Conservation (phyloP, 2,113 vertebrate species). For the Podarcis muralis region DNA sequence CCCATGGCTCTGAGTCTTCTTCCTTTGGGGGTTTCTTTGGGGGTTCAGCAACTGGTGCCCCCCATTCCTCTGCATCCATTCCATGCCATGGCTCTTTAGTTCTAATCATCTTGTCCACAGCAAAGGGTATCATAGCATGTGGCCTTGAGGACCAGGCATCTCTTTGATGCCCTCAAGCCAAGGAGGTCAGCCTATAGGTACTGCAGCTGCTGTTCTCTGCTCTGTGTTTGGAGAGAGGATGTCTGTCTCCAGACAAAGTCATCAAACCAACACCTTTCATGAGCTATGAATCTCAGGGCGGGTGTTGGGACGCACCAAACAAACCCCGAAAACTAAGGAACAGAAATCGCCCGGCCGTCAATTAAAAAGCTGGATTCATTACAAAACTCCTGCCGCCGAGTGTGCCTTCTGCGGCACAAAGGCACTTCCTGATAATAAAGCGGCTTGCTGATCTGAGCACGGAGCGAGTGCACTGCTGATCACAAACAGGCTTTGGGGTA, state of each 20-base stretch:
- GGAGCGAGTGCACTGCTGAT: neutral
- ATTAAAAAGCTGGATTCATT: conserved; percentile 41
- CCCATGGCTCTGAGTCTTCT: too few species aligned
- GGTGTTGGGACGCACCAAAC: too few species aligned
- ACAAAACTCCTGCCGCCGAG: conserved; percentile 22
- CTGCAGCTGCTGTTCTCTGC: neutral
- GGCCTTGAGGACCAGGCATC: neutral
- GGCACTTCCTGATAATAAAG: neutral
- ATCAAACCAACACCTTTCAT: conserved; percentile 19
- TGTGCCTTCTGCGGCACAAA: conserved; percentile 16
- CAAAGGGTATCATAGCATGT: neutral
- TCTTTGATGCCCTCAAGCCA: conserved; percentile 12
- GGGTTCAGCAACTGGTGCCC: too few species aligned
- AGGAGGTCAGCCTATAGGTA: neutral
- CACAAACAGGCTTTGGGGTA: neutral
- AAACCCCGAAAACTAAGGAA: conserved; percentile 18
- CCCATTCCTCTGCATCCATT: too few species aligned
- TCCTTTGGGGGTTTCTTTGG: too few species aligned
- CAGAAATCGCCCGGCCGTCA: neutral
- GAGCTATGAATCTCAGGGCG: conserved; percentile 25
- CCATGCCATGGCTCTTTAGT: too few species aligned
- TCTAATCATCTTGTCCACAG: too few species aligned
- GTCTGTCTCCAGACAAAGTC: neutral
- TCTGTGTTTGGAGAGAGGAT: neutral
- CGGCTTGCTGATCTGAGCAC: neutral